phyloP scores from a whole-genome alignment of 2,888 invertebrate species.

The Laothoe populi region DNA sequence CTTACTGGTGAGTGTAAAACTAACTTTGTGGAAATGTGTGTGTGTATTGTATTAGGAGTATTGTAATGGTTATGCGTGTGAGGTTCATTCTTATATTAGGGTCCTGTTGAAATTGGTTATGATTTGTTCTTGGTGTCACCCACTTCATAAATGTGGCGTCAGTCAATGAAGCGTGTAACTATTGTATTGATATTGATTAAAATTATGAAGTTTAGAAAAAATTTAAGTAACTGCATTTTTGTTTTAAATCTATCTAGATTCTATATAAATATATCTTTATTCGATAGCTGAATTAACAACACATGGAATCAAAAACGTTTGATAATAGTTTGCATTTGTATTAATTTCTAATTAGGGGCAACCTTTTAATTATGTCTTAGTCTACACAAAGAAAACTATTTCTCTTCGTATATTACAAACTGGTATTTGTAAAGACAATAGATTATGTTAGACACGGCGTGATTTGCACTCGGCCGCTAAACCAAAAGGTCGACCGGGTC shows the following conservation, averaged over 20 bases:
- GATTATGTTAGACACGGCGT: constrained; percentile 3
- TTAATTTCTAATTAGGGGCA: too few species aligned
- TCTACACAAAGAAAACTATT: neutral
- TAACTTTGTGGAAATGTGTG: neutral
- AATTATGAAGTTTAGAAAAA: neutral
- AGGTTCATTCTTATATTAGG: neutral
- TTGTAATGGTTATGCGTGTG: too few species aligned
- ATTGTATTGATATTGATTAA: neutral
- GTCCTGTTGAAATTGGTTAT: neutral
- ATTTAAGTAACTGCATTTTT: too few species aligned
- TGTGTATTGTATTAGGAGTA: neutral
- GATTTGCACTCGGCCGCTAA: constrained; percentile 19
- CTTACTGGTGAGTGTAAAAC: constrained; percentile 87
- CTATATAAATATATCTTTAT: too few species aligned
- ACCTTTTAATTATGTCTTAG: neutral
- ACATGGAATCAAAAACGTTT: too few species aligned
- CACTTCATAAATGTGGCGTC: neutral
- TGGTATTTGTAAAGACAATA: constrained; percentile 7
- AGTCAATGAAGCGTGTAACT: neutral
- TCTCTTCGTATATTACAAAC: neutral
- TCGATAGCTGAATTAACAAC: too few species aligned
- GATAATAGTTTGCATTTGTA: too few species aligned
- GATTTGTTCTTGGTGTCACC: neutral
- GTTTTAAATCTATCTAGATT: too few species aligned
- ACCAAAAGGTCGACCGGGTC: constrained; percentile 10